phyloP scores from a whole-genome alignment of 2,888 invertebrate genomes.

The Drosophila helvetica region DNA sequence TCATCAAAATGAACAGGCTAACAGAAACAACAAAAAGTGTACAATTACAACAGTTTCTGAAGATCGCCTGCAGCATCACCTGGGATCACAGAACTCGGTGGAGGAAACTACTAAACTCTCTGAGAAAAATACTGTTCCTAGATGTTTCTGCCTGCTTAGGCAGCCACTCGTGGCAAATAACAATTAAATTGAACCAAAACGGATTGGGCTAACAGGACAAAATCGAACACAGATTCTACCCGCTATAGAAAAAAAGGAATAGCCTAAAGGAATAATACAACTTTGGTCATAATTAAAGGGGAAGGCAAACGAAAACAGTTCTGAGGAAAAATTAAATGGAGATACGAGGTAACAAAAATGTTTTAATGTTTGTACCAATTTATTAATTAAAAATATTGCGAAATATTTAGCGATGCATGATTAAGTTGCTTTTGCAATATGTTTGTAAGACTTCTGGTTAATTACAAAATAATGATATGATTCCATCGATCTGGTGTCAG shows the following conservation, averaged over 20 bases:
- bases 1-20: slow-evolving; percentile 12
- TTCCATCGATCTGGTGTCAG: too few species aligned
- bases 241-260: not conserved
- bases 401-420: too few species aligned
- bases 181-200: slow-evolving; percentile 32
- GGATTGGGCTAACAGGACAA: slow-evolving; percentile 27
- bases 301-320: too few species aligned
- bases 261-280: slow-evolving; percentile 4
- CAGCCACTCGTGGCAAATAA: slow-evolving; percentile 2
- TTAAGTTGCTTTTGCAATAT: too few species aligned
- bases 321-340: too few species aligned
- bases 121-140: not conserved
- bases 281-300: too few species aligned
- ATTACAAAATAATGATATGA: too few species aligned
- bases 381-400: too few species aligned
- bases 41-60: not conserved
- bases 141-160: slow-evolving; percentile 1
- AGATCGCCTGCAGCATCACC: slow-evolving; percentile 17
- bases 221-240: slow-evolving; percentile 10
- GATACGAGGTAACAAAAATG: too few species aligned
- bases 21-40: slow-evolving; percentile 5
- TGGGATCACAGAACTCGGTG: not conserved
- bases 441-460: too few species aligned
- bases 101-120: not conserved
- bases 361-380: too few species aligned